Evolutionary conservation across 2,888 invertebrate genomes (phyloP), one percentile per base, ranked within the genome.

Genomic region (Macrosoma leucophasiata): DNA sequence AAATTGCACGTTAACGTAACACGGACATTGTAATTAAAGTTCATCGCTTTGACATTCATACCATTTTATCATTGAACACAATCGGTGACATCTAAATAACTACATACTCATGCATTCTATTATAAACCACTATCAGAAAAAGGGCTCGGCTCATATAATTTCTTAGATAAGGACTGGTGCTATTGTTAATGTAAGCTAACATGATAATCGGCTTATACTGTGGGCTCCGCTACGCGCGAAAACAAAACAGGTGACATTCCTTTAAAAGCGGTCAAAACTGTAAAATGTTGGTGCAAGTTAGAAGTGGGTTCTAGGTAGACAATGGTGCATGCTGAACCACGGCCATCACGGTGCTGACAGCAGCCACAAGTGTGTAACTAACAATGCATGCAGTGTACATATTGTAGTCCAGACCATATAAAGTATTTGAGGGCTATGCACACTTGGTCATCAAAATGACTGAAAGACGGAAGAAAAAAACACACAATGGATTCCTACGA

Each of bases 401-500:
- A 84, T 70, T 74, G 67, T 81, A 82, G 67, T 69, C 63, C 65
- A 60, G 67, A 74, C 64, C 62, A 57, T 63, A 57, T 58, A 60
- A 29, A 62, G 58, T 59, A 55, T 63, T 61, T 42, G 62, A 71
- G 58, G 73, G 81, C 66, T 78, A 81, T 81, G 79, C 70, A 70
- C 70, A 76, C 59, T 69, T 62, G 61, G 54, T 67, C 62, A 58
- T 50, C 71, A 84, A 74, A 75, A 85, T 85, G 85, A 85, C 85
- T 58, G 85, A 85, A 62, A 73, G 85, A 75, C 71, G 84, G 71
- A 85, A 85, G 81, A 85, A 85, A 85, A 85, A 85, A 67, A 63
- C 81, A 44, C 84, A 82, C 74, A 81, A 85, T 84, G 89, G 92
- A 76, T 93, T 94, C 77, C 91, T 94, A 73, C 93, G 93, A 85